phyloP scores from a whole-genome alignment of 2,797 vertebrate genomes.

The Melanotaenia maccullochi region DNA sequence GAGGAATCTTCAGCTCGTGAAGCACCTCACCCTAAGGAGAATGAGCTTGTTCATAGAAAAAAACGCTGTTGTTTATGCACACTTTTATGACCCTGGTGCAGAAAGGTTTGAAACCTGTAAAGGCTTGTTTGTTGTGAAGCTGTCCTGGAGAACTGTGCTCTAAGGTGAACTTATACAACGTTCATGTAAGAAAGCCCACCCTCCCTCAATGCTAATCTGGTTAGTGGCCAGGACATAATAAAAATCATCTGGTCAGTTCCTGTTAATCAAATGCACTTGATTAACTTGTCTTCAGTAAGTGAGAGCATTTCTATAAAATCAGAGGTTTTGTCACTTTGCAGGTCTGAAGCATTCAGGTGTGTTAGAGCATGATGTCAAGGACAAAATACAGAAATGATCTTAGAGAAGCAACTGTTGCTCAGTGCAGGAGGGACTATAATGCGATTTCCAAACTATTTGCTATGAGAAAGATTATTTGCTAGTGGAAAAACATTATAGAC shows the following conservation, averaged over 20 bases:
- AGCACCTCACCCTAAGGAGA: slow-evolving; percentile 26
- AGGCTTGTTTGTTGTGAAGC: not conserved
- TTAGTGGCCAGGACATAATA: not conserved
- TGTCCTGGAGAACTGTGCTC: not conserved
- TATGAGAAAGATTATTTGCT: too few species aligned
- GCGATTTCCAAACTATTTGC: not conserved
- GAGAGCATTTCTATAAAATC: not conserved
- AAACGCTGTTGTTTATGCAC: slow-evolving; percentile 75
- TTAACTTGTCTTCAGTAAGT: not conserved
- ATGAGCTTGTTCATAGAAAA: slow-evolving; percentile 8
- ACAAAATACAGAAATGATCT: not conserved
- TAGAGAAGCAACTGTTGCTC: not conserved
- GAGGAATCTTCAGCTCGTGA: slow-evolving; percentile 63
- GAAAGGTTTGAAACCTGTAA: not conserved
- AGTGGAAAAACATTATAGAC: too few species aligned
- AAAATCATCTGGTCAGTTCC: not conserved
- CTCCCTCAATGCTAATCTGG: too few species aligned
- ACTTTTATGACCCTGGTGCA: slow-evolving; percentile 67
- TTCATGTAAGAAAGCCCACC: not conserved
- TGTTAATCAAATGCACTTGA: not conserved
- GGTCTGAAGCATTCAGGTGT: not conserved
- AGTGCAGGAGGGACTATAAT: not conserved
- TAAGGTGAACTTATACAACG: not conserved
- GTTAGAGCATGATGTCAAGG: not conserved
- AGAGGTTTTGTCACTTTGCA: not conserved